These are phyloP conservation scores for Drosophila carrolli DNA, from an alignment of 1,140 invertebrate genomes.

Conservation along the genomic window DNA sequence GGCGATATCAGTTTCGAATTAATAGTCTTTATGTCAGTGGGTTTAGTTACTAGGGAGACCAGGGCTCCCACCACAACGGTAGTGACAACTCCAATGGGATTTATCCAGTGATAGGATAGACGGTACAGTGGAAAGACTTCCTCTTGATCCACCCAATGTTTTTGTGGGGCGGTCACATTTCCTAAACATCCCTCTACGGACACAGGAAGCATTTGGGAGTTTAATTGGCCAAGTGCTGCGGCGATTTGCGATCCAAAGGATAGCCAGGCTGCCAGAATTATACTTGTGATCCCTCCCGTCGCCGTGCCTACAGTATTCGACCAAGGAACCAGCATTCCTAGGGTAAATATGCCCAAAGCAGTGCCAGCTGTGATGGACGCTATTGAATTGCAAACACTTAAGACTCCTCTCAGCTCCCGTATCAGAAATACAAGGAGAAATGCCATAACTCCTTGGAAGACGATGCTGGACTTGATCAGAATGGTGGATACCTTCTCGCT, in stretches of 20 bases:
- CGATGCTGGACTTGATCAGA: conserved; percentile 88
- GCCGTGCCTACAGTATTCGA: conserved; percentile 89
- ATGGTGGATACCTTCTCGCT: conserved; percentile 87
- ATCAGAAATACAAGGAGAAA: conserved; percentile 87
- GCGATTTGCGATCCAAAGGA: conserved; percentile 86
- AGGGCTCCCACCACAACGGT: conserved; percentile 88
- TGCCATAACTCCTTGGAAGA: conserved; percentile 88
- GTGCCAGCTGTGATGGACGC: conserved; percentile 93
- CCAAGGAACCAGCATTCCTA: conserved; percentile 94
- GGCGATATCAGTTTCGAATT: conserved; percentile 88
- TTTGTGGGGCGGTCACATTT: conserved; percentile 56
- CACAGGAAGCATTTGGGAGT: conserved; percentile 83
- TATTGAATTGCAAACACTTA: conserved; percentile 91
- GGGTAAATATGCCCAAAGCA: conserved; percentile 92
- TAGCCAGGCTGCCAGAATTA: conserved; percentile 86
- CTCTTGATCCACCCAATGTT: conserved; percentile 83
- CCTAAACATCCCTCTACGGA: conserved; percentile 77
- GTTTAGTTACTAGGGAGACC: conserved; percentile 89
- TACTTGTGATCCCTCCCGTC: conserved; percentile 86
- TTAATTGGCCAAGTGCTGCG: conserved; percentile 79
- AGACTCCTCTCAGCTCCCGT: conserved; percentile 89
- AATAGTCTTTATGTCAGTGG: conserved; percentile 85
- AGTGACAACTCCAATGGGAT: conserved; percentile 87
- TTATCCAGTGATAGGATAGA: conserved; percentile 92
- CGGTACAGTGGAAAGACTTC: conserved; percentile 89